A percentile compares a stretch with the other conserved stretches of the same genome.
phyloP scores from a whole-genome alignment of 2,888 invertebrate genomes.

The Hypselothyrea guttata region DNA sequence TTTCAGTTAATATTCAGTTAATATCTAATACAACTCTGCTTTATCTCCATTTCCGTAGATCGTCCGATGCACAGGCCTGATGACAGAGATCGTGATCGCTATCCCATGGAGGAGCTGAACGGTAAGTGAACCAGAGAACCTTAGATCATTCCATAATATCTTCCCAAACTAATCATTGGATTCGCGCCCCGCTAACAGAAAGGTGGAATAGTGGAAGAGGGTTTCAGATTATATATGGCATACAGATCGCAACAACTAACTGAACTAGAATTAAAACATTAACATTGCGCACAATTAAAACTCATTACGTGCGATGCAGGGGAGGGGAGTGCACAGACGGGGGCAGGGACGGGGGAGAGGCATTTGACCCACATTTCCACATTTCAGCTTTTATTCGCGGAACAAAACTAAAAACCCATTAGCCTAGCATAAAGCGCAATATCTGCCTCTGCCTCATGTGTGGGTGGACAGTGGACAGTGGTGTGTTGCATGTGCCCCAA shows the following conservation, averaged over 20 bases:
- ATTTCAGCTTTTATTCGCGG: constrained; percentile 62
- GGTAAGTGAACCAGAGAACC: constrained; percentile 54
- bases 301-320: constrained; percentile 45
- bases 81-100: constrained; percentile 56
- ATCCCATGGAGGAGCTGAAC: constrained; percentile 70
- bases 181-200: constrained; percentile 46
- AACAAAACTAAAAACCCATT: constrained; percentile 73
- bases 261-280: constrained; percentile 43
- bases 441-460: constrained; percentile 38
- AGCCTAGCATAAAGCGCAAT: constrained; percentile 60
- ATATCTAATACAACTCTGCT: not conserved
- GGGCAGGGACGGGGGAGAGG: constrained; percentile 4
- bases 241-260: constrained; percentile 34
- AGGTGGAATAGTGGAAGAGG: constrained; percentile 12
- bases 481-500: constrained; percentile 41
- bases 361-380: constrained; percentile 71
- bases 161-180: constrained; percentile 54
- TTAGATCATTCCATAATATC: not conserved
- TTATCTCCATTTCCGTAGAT: constrained; percentile 40
- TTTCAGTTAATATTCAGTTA: no score
- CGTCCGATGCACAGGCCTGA: constrained; percentile 56
- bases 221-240: constrained; percentile 19
- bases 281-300: constrained; percentile 68
- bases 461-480: constrained; percentile 39
- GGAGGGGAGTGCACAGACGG: constrained; percentile 11